A percentile compares a stretch with the other conserved stretches of the same genome.
These are phyloP conservation scores for Willisornis vidua DNA, from an alignment of 2,113 vertebrate species.

Conservation along the genomic window DNA sequence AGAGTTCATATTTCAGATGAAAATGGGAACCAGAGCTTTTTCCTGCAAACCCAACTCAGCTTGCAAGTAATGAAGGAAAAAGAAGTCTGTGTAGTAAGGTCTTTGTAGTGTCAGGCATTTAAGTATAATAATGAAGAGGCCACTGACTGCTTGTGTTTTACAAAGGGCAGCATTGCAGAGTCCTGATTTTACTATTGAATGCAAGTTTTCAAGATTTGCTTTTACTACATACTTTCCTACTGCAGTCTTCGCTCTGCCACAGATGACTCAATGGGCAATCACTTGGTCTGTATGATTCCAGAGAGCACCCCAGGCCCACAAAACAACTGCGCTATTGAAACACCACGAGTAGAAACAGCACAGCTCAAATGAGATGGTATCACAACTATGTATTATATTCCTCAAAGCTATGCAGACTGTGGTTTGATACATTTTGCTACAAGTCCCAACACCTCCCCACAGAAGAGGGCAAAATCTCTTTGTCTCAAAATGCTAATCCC, in stretches of 20 bases:
- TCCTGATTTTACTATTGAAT: background rate
- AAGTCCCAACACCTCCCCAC: background rate
- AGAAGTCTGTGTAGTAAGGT: background rate
- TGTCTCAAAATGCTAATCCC: background rate
- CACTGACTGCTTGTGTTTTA: background rate
- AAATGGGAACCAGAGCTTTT: conserved; percentile 42
- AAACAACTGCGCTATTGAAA: conserved; percentile 7
- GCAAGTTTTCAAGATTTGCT: background rate
- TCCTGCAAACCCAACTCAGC: background rate
- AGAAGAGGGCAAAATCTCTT: background rate
- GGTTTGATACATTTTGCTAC: background rate
- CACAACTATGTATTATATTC: background rate
- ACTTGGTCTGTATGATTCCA: background rate
- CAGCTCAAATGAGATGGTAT: background rate
- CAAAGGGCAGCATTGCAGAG: background rate
- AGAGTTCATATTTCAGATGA: conserved; percentile 52
- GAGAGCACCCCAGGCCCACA: background rate
- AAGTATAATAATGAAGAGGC: background rate
- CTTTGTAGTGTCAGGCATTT: background rate
- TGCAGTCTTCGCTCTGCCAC: background rate
- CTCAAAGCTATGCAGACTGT: background rate
- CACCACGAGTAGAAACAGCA: background rate
- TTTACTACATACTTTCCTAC: background rate
- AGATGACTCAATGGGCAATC: background rate
- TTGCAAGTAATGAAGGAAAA: background rate